Percentiles rank a stretch among this genome's conserved stretches.
These are phyloP conservation scores for Ypsolopha scabrella DNA, from an alignment of 2,888 invertebrate species.

Conservation along the genomic window DNA sequence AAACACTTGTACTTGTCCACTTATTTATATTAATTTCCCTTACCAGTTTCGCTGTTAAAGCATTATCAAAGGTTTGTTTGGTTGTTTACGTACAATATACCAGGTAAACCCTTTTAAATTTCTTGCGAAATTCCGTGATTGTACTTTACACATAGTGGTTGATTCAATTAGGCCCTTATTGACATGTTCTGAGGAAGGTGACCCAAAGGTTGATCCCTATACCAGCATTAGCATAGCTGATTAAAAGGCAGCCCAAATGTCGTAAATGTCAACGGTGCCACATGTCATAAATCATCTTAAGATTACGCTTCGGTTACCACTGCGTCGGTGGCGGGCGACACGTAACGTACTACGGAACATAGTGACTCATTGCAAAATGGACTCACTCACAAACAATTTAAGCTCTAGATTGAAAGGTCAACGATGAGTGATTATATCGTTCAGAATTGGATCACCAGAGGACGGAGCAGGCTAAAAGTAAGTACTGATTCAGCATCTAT, in stretches of 20 bases:
- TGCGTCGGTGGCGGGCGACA: background rate
- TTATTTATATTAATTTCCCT: no score
- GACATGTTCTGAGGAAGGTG: constrained; percentile 44
- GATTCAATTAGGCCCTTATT: constrained; percentile 61
- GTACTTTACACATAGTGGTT: constrained; percentile 48
- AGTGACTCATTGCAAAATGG: background rate
- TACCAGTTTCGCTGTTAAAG: no score
- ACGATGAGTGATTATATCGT: background rate
- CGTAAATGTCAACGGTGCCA: constrained; percentile 64
- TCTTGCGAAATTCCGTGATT: constrained; percentile 32
- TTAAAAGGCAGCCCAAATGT: constrained; percentile 64
- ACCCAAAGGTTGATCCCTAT: constrained; percentile 50
- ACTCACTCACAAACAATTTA: no score
- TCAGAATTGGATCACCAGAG: background rate
- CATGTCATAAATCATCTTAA: constrained; percentile 68
- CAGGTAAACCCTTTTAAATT: no score
- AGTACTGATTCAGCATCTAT: constrained; percentile 54
- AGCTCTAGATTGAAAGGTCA: no score
- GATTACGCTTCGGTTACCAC: constrained; percentile 56
- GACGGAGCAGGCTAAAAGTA: constrained; percentile 32
- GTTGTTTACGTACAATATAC: no score
- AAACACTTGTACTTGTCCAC: no score
- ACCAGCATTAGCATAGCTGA: constrained; percentile 63
- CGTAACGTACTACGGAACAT: background rate
- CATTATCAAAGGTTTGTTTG: no score